Evolutionary conservation across 2,113 vertebrate genomes (phyloP).

Genomic region (Pagrus major): DNA sequence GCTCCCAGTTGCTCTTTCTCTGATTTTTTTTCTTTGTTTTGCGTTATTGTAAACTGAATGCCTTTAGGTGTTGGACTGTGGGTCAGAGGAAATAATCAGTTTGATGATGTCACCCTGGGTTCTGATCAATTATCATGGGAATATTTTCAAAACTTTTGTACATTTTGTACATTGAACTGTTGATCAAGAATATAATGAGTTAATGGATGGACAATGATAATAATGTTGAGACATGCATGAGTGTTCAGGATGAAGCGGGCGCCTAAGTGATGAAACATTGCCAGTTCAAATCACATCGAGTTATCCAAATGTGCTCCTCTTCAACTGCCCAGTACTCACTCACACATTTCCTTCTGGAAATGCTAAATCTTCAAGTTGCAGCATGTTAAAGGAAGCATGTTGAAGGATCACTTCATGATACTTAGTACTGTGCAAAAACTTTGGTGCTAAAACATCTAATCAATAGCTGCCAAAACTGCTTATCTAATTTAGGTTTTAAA

Average conservation of each 20-base stretch:
- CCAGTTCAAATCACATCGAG: background rate
- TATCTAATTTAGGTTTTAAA: background rate
- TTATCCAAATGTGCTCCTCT: background rate
- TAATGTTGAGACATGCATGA: background rate
- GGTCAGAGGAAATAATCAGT: background rate
- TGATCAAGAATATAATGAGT: background rate
- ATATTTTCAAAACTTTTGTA: background rate
- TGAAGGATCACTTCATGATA: background rate
- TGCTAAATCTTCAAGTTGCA: background rate
- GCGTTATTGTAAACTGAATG: no score
- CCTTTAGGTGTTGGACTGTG: background rate
- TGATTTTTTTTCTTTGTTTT: no score
- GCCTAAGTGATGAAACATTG: background rate
- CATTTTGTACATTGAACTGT: background rate
- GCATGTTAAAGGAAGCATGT: background rate
- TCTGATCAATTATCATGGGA: background rate
- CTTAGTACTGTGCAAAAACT: no score
- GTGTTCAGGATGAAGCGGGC: background rate
- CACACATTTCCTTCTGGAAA: background rate
- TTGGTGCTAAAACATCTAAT: background rate
- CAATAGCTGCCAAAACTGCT: background rate
- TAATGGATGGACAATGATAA: background rate
- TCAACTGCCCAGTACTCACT: background rate
- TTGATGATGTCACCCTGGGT: background rate
- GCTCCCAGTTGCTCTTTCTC: no score